Conservation (phyloP, 92 coral and sea anemone species). For the Nematostella vectensis region DNA sequence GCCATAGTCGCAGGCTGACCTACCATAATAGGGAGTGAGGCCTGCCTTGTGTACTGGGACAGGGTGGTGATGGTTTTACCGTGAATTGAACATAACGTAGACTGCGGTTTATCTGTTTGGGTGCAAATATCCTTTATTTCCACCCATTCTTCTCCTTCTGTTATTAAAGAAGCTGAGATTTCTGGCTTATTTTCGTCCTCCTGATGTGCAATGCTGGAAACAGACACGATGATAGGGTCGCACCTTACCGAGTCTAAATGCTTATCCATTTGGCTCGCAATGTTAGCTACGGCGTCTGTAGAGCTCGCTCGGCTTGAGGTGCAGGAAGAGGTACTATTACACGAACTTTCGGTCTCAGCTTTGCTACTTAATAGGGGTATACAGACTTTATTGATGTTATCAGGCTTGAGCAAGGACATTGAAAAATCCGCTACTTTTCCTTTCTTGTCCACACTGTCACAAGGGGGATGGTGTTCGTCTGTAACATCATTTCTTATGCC, state of each 20-base stretch:
- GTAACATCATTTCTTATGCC: no score
- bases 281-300: neutral
- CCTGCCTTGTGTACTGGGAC: no score
- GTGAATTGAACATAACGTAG: neutral
- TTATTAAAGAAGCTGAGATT: neutral
- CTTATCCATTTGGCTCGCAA: neutral
- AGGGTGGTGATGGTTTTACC: neutral
- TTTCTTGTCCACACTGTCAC: no score
- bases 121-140: slow-evolving; percentile 2
- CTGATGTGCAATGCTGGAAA: slow-evolving; percentile 12
- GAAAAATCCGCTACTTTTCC: neutral
- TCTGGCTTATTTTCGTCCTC: neutral
- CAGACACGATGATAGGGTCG: slow-evolving; percentile 26
- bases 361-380: slow-evolving; percentile 9
- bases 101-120: neutral
- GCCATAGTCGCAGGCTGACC: neutral
- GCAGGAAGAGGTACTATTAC: neutral
- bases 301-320: neutral
- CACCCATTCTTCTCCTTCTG: neutral
- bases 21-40: no score
- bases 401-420: slow-evolving; percentile 10
- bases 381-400: slow-evolving; percentile 21
- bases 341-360: neutral
- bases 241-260: neutral
- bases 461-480: no score